These are phyloP conservation scores for Amphiprion percula DNA, from an alignment of 2,113 vertebrate species.

Conservation along the genomic window DNA sequence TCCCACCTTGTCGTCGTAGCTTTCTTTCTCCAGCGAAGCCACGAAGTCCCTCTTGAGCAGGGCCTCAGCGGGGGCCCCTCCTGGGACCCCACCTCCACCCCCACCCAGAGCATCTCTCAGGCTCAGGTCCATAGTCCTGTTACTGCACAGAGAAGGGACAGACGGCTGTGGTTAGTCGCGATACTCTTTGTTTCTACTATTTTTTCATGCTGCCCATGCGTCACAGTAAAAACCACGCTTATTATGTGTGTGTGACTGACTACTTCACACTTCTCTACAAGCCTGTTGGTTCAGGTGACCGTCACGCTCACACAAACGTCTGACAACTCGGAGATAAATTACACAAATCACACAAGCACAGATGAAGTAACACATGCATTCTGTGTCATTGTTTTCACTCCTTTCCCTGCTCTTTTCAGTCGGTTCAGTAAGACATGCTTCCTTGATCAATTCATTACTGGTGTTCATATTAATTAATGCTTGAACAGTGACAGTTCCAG, in stretches of 20 bases:
- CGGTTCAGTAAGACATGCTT: background rate
- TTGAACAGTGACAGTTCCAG: no score
- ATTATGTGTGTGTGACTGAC: background rate
- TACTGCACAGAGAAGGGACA: constrained; percentile 22
- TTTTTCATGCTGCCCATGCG: background rate
- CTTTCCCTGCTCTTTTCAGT: background rate
- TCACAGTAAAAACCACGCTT: background rate
- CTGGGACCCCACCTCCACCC: constrained; percentile 80
- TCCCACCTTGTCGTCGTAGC: constrained; percentile 92
- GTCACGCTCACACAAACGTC: background rate
- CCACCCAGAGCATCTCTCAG: constrained; percentile 91
- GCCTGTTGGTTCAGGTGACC: background rate
- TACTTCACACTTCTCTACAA: constrained; percentile 5
- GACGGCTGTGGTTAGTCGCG: background rate
- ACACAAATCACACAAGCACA: background rate
- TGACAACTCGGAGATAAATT: background rate
- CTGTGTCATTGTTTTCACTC: background rate
- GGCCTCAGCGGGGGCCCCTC: constrained; percentile 83
- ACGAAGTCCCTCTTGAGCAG: constrained; percentile 92
- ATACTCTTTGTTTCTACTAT: background rate
- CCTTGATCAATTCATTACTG: no score
- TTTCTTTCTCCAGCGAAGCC: constrained; percentile 89
- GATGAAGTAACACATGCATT: background rate
- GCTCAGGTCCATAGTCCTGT: constrained; percentile 89
- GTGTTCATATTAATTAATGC: no score